Percentiles rank a stretch among this genome's conserved stretches.
phyloP scores from a whole-genome alignment of 1,140 invertebrate genomes.

The Augochlora pura region DNA sequence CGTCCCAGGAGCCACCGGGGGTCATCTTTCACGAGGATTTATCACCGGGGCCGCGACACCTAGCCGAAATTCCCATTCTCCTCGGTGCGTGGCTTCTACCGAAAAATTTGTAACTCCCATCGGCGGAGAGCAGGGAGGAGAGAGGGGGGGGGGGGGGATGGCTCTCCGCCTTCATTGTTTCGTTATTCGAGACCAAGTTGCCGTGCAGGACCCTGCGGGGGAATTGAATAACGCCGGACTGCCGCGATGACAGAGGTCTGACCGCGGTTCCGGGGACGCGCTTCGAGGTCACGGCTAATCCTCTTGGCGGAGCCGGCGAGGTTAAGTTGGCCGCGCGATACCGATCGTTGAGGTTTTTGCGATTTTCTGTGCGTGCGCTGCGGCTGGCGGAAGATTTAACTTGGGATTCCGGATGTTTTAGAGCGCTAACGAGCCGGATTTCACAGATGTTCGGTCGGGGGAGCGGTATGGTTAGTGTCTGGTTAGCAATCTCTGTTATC shows the following conservation, averaged over 20 bases:
- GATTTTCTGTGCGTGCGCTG: no score
- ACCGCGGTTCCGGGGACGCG: neutral
- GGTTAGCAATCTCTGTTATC: no score
- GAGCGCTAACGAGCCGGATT: no score
- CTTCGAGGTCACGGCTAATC: neutral
- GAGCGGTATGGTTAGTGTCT: no score
- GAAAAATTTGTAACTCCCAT: constrained; percentile 35
- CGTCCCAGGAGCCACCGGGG: constrained; percentile 34
- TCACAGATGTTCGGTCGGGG: no score
- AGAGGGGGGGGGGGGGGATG: neutral
- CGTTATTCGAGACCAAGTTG: neutral
- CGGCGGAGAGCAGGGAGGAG: neutral
- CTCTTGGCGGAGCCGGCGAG: no score
- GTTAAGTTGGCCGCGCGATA: no score
- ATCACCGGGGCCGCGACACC: constrained; percentile 36
- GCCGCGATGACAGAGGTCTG: neutral
- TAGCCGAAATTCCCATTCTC: constrained; percentile 33
- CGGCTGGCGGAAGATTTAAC: no score
- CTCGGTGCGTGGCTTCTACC: neutral
- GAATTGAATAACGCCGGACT: neutral
- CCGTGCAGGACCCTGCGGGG: neutral
- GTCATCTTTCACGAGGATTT: constrained; percentile 51
- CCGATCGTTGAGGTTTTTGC: no score
- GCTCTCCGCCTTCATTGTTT: neutral
- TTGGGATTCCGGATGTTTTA: no score